These are phyloP conservation scores for Parus major DNA, from an alignment of 2,113 vertebrate species.

Conservation along the genomic window DNA sequence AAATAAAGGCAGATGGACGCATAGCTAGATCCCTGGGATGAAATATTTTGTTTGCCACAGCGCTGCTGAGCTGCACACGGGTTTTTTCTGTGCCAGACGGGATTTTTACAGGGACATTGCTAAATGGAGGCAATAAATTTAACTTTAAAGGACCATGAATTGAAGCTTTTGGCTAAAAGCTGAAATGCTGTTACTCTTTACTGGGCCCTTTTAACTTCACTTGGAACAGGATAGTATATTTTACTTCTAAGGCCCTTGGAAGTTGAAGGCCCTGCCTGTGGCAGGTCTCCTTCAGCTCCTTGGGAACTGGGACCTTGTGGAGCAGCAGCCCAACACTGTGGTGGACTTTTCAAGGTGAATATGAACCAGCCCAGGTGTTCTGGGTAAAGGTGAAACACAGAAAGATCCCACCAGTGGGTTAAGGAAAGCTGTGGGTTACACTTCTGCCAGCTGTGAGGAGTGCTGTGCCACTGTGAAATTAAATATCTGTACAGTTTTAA, in stretches of 20 bases:
- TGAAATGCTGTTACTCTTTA: slow-evolving; percentile 74
- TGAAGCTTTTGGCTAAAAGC: slow-evolving; percentile 72
- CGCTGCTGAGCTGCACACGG: slow-evolving; percentile 1
- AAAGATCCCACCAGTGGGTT: not conserved
- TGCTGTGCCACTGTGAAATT: not conserved
- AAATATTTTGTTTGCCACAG: slow-evolving; percentile 52
- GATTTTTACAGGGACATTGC: slow-evolving; percentile 71
- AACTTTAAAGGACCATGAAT: slow-evolving; percentile 72
- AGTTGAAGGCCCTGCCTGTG: slow-evolving; percentile 22
- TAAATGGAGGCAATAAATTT: slow-evolving; percentile 79
- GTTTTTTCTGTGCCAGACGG: slow-evolving; percentile 61
- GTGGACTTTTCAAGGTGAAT: not conserved
- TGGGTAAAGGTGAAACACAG: not conserved
- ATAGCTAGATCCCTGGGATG: slow-evolving; percentile 7
- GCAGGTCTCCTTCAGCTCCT: not conserved
- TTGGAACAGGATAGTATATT: slow-evolving; percentile 73
- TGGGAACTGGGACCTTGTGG: not conserved
- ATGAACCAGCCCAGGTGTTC: not conserved
- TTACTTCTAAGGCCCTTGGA: slow-evolving; percentile 62
- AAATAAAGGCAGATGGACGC: slow-evolving; percentile 18
- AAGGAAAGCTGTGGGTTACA: not conserved
- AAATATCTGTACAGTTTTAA: not conserved
- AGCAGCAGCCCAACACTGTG: not conserved
- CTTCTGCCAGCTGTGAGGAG: not conserved
- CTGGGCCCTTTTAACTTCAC: slow-evolving; percentile 70